Evolutionary conservation across 2,888 invertebrate genomes (phyloP).

Genomic region (Euclidia mi): DNA sequence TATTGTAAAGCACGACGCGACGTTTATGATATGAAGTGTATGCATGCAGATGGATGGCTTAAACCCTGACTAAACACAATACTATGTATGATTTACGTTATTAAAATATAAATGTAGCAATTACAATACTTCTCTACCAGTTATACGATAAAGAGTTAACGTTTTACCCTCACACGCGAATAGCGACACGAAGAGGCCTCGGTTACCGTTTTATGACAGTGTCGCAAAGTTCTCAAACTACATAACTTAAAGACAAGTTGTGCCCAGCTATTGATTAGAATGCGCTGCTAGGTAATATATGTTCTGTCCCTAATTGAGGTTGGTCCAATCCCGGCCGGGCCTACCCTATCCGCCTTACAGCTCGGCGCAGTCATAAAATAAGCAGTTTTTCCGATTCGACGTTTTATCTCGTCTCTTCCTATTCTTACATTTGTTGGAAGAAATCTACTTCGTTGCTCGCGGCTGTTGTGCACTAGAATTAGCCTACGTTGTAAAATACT

Average conservation of each 20-base stretch:
- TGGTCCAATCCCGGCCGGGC: slow-evolving; percentile 71
- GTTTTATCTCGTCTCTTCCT: slow-evolving; percentile 85
- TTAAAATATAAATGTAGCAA: too few relatives aligned
- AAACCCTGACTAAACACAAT: too few relatives aligned
- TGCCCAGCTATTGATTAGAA: slow-evolving; percentile 33
- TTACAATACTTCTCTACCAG: too few relatives aligned
- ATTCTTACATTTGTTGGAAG: slow-evolving; percentile 76
- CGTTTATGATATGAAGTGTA: too few relatives aligned
- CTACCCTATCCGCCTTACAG: slow-evolving; percentile 77
- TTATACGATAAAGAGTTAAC: too few relatives aligned
- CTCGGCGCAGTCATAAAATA: slow-evolving; percentile 83
- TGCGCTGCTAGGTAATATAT: slow-evolving; percentile 31
- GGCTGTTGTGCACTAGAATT: slow-evolving; percentile 68
- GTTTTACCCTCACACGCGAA: too few relatives aligned
- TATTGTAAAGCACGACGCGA: too few relatives aligned
- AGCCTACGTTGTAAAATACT: slow-evolving; percentile 57
- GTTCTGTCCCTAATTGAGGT: slow-evolving; percentile 73
- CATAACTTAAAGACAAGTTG: not conserved
- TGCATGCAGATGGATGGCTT: too few relatives aligned
- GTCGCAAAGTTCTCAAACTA: too few relatives aligned
- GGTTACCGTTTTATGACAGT: not conserved
- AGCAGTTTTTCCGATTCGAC: slow-evolving; percentile 87
- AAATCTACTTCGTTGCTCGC: slow-evolving; percentile 74
- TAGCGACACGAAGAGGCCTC: too few relatives aligned
- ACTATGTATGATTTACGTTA: too few relatives aligned